Percentiles rank a stretch among this genome's conserved stretches.
Conservation (phyloP, 2,888 invertebrate genomes). For the Azorinus chamasolen region DNA sequence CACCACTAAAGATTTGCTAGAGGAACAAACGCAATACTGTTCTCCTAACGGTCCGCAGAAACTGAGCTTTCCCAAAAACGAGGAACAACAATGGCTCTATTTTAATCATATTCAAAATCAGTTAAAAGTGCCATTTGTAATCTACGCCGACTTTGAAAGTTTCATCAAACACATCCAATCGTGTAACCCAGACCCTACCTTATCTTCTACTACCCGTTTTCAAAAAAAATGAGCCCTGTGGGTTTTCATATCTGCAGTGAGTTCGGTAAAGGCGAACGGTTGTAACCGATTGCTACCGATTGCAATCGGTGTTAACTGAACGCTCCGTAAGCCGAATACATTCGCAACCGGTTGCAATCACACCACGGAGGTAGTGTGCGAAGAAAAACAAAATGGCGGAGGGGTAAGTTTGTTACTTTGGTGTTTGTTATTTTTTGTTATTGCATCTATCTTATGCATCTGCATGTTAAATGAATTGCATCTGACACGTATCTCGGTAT, state of each 20-base stretch:
- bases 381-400: too few relatives aligned
- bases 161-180: conserved; percentile 13
- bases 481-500: too few relatives aligned
- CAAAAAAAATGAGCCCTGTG: conserved; percentile 33
- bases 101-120: conserved; percentile 35
- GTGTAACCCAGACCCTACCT: conserved; percentile 20
- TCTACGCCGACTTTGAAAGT: conserved; percentile 39
- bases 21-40: conserved; percentile 34
- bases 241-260: conserved; percentile 40
- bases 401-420: too few relatives aligned
- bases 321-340: too few relatives aligned
- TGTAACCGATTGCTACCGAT: too few relatives aligned
- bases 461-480: too few relatives aligned
- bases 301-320: too few relatives aligned
- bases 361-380: too few relatives aligned
- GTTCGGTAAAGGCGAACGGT: too few relatives aligned
- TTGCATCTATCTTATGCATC: too few relatives aligned
- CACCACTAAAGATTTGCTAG: conserved; percentile 17
- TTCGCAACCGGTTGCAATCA: too few relatives aligned
- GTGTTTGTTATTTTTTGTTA: too few relatives aligned
- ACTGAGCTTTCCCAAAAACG: conserved; percentile 33
- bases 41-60: conserved; percentile 46
- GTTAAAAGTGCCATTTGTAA: conserved; percentile 35
- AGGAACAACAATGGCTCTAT: conserved; percentile 37
- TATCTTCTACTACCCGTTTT: conserved; percentile 34